Base-by-base conservation (phyloP, 1,140 invertebrate genomes). In the Temnothorax curvispinosus region DNA sequence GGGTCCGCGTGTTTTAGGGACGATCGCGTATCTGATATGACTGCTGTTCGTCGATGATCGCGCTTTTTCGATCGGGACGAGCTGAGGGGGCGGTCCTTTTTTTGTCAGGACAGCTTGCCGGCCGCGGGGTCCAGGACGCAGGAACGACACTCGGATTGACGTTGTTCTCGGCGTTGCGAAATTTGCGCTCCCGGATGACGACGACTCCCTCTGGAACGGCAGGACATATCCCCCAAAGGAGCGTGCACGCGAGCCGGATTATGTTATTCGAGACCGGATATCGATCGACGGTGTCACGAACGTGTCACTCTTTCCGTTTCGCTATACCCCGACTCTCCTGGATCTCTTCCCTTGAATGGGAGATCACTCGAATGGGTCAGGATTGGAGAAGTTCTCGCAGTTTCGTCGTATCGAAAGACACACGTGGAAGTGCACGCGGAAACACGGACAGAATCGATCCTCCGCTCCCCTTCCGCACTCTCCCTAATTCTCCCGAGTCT, bases 71-170 rank as follows among this genome's bases (percentile, higher is more conserved):
- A 81, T 41, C 69, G 89, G 71, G 89, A 82, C 72, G 71, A 87
- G 72, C 78, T 90, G 77, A 62, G 35, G 18, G 52, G 21, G 13
- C 50, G 82, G 58, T 64, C 84, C 89, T 88, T 65, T 82, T 86
- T 87, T 86, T 71, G 91, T 92, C 91, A 92, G 89, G 91, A 92
- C 67, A 91, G 91, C 84, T 92, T 86, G 85, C 85, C 84, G 38
- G 65, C 38, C 52, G 85, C 82, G 21, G 91, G 67, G 56, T 92
- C 90, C 35, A 86, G 82, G 71, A 91, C 78, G 81, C 54, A 82
- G 81, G 87, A 78, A 89, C 77, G 88, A 80, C 77, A 88, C 88
- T 90, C 89, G 86, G 77, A 84, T 82, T 90, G 86, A 62, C 89
- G 89, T 75, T 90, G 89, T 58, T 75, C 89, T 88, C 86, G 78